Base-by-base conservation (phyloP, 2,797 vertebrate genomes). In the Huso huso region DNA sequence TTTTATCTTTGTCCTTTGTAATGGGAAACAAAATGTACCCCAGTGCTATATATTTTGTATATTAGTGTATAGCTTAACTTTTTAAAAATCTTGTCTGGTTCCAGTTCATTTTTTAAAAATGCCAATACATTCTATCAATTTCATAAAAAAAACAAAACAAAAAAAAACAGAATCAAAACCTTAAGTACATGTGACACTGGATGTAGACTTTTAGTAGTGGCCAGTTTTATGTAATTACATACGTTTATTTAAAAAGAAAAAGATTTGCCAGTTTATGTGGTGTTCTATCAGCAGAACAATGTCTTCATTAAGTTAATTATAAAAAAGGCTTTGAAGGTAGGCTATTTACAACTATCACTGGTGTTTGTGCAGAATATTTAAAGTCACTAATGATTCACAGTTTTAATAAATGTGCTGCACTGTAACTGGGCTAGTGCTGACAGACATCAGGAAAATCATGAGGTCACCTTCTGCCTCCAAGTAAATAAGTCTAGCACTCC, bases 151-250 rank as follows among this genome's bases (percentile, higher is more conserved):
- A 4, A 37, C n/a, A 4, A 4, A 37, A 37, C 3, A 37, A 37
- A 37, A 4, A 37, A 37, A 37, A 37, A 37, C 3, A 4, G 5
- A 37, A 37, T 37, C 37, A 37, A 37, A 37, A 37, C 37, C 37
- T 37, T 37, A 37, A 37, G 37, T 37, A 37, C 37, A 50, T 70
- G 57, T 10, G n/a, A 83, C 77, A 76, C 76, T 77, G 75, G 68
- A 62, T 18, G 48, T 10, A 51, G 49, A 15, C 50, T 64, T 9
- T 51, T 64, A 10, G 49, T 51, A 15, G 63, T 15, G 11, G 59
- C 15, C 49, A 51, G 53, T 64, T 64, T 51, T 51, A 64, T 51
- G 51, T 64, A 64, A 49, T 11, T 64, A 64, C 51, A 64, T 64
- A 51, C 49, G 48, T 64, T 18, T 52, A 64, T 64, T 51, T 52